Conservation (phyloP, 2,797 vertebrate species). For the Taenioides sp. region DNA sequence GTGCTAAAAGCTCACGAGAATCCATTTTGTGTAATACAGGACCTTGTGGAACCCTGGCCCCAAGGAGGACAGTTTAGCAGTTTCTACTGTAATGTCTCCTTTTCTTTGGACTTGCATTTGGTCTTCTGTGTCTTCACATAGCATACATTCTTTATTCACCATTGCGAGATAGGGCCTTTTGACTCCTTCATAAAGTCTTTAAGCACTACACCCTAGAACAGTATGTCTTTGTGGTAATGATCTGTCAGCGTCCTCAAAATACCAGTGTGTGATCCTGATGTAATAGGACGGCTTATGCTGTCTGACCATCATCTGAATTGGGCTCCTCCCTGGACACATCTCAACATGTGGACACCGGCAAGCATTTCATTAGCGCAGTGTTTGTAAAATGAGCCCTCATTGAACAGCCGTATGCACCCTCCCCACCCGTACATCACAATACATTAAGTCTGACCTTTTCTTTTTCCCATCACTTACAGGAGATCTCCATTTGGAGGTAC, state of each 20-base stretch:
- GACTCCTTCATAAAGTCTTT: not conserved
- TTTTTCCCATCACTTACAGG: slow-evolving; percentile 10
- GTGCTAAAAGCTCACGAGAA: no score
- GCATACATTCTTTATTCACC: not conserved
- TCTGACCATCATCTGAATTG: not conserved
- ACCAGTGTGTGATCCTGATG: not conserved
- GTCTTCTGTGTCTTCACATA: not conserved
- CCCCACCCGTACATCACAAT: not conserved
- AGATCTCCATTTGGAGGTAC: slow-evolving; percentile 22
- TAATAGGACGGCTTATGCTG: not conserved
- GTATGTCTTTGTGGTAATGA: not conserved
- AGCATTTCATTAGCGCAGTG: not conserved
- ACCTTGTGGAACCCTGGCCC: not conserved
- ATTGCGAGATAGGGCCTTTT: not conserved
- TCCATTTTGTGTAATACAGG: no score
- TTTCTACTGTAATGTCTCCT: not conserved
- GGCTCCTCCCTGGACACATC: not conserved
- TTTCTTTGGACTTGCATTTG: not conserved
- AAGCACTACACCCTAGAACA: not conserved
- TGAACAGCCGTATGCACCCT: not conserved
- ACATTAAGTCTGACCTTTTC: slow-evolving; percentile 8
- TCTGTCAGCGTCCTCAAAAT: not conserved
- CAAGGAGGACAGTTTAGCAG: not conserved
- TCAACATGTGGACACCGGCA: not conserved
- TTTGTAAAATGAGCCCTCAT: slow-evolving; percentile 1